Percentiles rank a stretch among this genome's conserved stretches.
Conservation (phyloP, 2,888 invertebrate species). For the Thelaira solivaga region DNA sequence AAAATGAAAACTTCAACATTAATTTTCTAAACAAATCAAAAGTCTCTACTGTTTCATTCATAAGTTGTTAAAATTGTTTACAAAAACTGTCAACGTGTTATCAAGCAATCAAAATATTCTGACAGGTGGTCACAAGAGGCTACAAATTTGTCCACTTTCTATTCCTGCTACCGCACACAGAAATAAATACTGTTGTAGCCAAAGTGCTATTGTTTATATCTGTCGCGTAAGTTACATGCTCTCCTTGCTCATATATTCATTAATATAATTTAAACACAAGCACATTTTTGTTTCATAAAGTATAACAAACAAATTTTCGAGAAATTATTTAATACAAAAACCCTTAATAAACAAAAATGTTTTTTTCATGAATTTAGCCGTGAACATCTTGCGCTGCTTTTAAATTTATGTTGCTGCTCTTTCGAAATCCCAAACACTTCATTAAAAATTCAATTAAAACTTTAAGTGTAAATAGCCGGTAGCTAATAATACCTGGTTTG, state of each 20-base stretch:
- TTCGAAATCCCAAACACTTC: constrained; percentile 52
- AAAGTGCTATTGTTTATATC: constrained; percentile 27
- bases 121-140: constrained; percentile 55
- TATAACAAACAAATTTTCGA: no score
- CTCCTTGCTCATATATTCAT: background rate
- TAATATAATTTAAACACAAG: constrained; percentile 3
- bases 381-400: background rate
- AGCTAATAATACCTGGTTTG: no score
- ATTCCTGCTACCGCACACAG: constrained; percentile 13
- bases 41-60: no score
- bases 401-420: constrained; percentile 23
- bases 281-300: no score
- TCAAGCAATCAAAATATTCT: constrained; percentile 47
- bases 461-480: constrained; percentile 48
- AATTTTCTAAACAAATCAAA: background rate
- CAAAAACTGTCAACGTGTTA: background rate
- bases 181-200: constrained; percentile 35
- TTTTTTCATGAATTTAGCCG: no score
- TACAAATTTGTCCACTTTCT: constrained; percentile 10
- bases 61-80: no score
- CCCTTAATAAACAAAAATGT: no score
- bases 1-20: no score
- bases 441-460: constrained; percentile 69
- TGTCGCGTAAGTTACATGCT: background rate
- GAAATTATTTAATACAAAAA: no score